These are phyloP conservation scores for Nestor notabilis DNA, from an alignment of 2,113 vertebrate genomes.

Conservation along the genomic window DNA sequence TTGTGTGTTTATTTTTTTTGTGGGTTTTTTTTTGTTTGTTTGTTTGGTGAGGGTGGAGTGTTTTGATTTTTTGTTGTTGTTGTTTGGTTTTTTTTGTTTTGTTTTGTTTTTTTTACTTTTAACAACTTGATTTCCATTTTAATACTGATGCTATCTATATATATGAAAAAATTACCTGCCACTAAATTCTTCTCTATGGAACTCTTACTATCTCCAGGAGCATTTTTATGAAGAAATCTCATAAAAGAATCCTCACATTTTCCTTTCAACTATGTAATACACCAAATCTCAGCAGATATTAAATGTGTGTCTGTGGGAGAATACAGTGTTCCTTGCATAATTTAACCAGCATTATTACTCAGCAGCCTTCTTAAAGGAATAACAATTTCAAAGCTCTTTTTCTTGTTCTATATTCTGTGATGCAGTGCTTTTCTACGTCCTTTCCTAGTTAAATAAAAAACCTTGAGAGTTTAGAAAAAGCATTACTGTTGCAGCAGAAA, in stretches of 20 bases:
- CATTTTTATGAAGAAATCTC: background rate
- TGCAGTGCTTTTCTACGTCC: slow-evolving; percentile 15
- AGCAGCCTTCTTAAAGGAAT: slow-evolving; percentile 49
- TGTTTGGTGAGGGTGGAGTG: too few species aligned
- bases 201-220: background rate
- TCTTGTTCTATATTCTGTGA: background rate
- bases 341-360: slow-evolving; percentile 59
- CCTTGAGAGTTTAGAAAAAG: background rate
- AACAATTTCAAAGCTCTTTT: slow-evolving; percentile 42
- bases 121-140: slow-evolving; percentile 20
- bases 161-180: background rate
- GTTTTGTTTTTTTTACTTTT: background rate
- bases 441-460: slow-evolving; percentile 47
- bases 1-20: background rate
- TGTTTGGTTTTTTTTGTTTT: background rate
- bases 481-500: background rate
- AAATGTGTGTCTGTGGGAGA: slow-evolving; percentile 46
- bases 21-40: background rate
- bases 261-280: background rate
- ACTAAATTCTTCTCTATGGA: background rate
- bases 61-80: too few species aligned
- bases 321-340: slow-evolving; percentile 49
- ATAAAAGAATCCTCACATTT: background rate
- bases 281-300: slow-evolving; percentile 32
- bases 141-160: background rate